Evolutionary conservation across 2,888 invertebrate genomes (phyloP).

Genomic region (Amaurobius ferox): DNA sequence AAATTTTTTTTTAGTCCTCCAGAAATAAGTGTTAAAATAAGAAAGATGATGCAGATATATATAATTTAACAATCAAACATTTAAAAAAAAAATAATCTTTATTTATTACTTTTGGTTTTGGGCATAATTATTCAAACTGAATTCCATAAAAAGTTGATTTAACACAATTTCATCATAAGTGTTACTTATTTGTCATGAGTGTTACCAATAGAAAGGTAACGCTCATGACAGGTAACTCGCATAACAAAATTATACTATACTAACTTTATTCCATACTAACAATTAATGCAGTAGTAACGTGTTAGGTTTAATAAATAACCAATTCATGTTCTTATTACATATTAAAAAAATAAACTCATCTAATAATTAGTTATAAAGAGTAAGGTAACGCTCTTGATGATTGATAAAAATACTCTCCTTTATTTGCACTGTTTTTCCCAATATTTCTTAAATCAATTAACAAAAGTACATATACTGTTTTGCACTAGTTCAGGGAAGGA

Average conservation of each 20-base stretch:
- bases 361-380: neutral
- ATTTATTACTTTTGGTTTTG: slow-evolving; percentile 22
- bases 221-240: slow-evolving; percentile 12
- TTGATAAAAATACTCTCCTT: slow-evolving; percentile 17
- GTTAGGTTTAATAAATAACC: neutral
- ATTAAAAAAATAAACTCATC: slow-evolving; percentile 13
- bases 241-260: neutral
- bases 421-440: slow-evolving; percentile 10
- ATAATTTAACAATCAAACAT: slow-evolving; percentile 19
- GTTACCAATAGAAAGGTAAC: neutral
- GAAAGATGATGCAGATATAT: too few species aligned
- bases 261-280: neutral
- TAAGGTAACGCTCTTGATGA: slow-evolving; percentile 10
- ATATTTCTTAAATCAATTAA: slow-evolving; percentile 12
- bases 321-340: slow-evolving; percentile 11
- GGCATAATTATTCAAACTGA: neutral
- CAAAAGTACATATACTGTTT: slow-evolving; percentile 6
- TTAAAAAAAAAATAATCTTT: slow-evolving; percentile 5
- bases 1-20: too few species aligned
- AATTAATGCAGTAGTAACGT: neutral
- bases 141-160: neutral
- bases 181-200: slow-evolving; percentile 15
- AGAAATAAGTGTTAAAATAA: too few species aligned
- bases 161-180: slow-evolving; percentile 6
- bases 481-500: neutral